Evolutionary conservation across 1,140 invertebrate genomes (phyloP), one percentile per base, ranked within the genome.

Genomic region (Drosophila miranda): DNA sequence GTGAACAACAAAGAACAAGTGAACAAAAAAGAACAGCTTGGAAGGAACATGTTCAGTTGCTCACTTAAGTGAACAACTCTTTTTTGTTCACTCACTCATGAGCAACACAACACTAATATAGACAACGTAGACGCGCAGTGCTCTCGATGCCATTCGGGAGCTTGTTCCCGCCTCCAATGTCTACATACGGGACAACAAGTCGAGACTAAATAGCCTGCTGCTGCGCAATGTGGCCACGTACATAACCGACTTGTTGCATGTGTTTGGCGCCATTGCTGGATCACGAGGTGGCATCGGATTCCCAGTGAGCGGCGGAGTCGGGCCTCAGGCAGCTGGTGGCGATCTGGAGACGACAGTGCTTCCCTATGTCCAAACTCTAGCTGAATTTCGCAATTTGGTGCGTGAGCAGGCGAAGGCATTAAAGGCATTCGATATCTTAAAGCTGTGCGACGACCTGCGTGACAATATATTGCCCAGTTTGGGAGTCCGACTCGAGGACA

Each of bases 401-500:
- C 93, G 98, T 30, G 92, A 93, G 52, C 94, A 95, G 56, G 97
- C 97, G 0, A 94, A 95, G 66, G 91, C 92, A 4, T 89, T 95
- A 1, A 96, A 96, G 91, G 95, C 95, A 0, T 92, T 84, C 1
- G 94, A 93, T 30, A 96, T 99, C 81, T 92, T 99, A 38, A 93
- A 94, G 88, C 93, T 97, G 48, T 99, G 99, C 92, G 99, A 99
- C 92, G 90, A 91, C 56, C 91, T 99, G 7, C 92, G 98, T 19
- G 98, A 99, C 91, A 94, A 96, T 58, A 93, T 96, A 50, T 91
- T 99, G 64, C 98, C 98, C 0, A 95, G 96, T 84, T 92, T 99
- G 6, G 98, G 99, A 9, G 97, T 99, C 5, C 92, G 98, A 13
- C 92, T 99, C 11, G 98, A 99, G 92, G 99, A 99, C 90, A 94